Evolutionary conservation across 2,113 vertebrate genomes (phyloP), one percentile per base, ranked within the genome.

Genomic region (Nanorana parkeri): DNA sequence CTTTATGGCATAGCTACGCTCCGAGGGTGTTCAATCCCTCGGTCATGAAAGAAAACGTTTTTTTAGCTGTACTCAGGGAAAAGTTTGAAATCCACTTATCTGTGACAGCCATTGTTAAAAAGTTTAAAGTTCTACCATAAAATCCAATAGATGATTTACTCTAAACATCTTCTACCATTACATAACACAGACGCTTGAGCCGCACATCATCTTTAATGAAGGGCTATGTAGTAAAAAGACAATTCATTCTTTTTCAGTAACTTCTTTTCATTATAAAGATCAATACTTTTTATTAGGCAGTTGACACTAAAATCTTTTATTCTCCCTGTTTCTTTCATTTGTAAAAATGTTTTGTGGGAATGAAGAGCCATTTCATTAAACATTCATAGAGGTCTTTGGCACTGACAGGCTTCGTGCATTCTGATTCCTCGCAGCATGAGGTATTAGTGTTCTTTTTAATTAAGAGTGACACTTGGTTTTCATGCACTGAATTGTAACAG

Each of bases 351-450:
- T 75, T 58, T 81, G 61, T 75, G 26, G 16, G 6, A 41, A 74
- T 66, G 63, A 66, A 74, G n/a, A 69, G 24, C 28, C 17, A 28
- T 56, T 75, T 66, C 61, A 56, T 67, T 67, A 56, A 56, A 66
- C 17, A 74, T 81, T 73, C n/a, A 75, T 65, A 66, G 23, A 66
- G 56, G 60, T 65, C 47, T 28, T 47, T 41, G 68, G 28, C 60
- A 36, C 61, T 74, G 24, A 74, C 20, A 54, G 68, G n/a, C 41
- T 81, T 11, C 15, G 15, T 74, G 58, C 58, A 60, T 68, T 81
- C 58, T 54, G 41, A 81, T 47, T 72, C 24, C 55, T 63, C 36
- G 6, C 64, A 41, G 17, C 56, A 68, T 64, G 26, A 2, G 11
- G 10, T 41, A 28, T n/a, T 51, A 15, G 2, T 51, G 77, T 61